Percentiles rank a stretch among this genome's conserved stretches.
Conservation (phyloP, 2,797 vertebrate species). For the Sarcoramphus papa region DNA sequence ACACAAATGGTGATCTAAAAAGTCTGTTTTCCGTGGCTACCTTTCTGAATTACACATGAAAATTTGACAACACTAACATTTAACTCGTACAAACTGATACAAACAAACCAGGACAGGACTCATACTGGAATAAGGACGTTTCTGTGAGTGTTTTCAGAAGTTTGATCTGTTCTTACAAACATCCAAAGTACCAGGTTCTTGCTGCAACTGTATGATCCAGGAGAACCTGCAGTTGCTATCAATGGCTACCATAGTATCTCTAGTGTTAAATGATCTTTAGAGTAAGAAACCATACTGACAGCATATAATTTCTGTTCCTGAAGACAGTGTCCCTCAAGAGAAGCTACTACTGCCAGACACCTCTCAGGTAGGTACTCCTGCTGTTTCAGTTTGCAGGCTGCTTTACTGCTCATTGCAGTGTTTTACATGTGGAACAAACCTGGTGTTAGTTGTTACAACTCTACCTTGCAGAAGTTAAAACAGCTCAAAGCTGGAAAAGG, state of each 20-base stretch:
- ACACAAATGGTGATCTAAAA: background rate
- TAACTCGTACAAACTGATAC: background rate
- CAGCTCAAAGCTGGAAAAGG: background rate
- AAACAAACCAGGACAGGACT: background rate
- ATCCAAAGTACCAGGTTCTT: background rate
- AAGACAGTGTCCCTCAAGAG: background rate
- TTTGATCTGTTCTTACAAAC: background rate
- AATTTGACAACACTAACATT: background rate
- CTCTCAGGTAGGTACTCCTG: background rate
- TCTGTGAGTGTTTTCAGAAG: background rate
- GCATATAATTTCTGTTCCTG: background rate
- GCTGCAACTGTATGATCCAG: background rate
- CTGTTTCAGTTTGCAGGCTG: background rate
- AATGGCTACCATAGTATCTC: background rate
- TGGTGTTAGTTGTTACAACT: background rate
- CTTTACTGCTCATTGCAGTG: background rate
- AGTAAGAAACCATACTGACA: background rate
- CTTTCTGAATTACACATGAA: background rate
- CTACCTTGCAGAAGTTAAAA: background rate
- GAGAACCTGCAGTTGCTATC: background rate
- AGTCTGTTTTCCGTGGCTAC: background rate
- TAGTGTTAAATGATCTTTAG: background rate
- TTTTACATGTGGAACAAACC: background rate
- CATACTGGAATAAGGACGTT: background rate
- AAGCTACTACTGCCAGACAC: background rate